phyloP scores from a whole-genome alignment of 1,140 invertebrate genomes.

The Aphidius ervi region DNA sequence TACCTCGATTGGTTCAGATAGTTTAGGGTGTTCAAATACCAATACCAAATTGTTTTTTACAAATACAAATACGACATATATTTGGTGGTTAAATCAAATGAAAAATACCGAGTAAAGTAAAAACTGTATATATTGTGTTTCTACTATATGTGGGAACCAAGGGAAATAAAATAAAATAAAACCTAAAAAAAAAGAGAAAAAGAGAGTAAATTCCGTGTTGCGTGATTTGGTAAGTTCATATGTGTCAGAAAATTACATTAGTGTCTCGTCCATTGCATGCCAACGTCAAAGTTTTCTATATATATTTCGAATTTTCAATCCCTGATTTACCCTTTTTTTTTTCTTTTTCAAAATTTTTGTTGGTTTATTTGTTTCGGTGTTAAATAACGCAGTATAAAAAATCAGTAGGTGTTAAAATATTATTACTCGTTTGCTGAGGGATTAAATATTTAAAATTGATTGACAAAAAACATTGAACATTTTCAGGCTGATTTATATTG shows the following conservation, averaged over 20 bases:
- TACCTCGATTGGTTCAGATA: no score
- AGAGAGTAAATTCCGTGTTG: slow-evolving; percentile 17
- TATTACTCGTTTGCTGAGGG: no score
- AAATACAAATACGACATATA: no score
- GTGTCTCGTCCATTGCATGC: slow-evolving; percentile 19
- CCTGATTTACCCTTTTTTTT: slow-evolving; percentile 11
- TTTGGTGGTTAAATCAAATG: no score
- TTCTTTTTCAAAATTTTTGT: not conserved
- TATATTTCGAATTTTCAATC: not conserved
- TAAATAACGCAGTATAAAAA: not conserved
- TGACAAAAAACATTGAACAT: no score
- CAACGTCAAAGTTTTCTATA: slow-evolving; percentile 13
- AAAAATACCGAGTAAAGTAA: slow-evolving; percentile 19
- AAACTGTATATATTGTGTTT: slow-evolving; percentile 23
- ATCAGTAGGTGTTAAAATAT: no score
- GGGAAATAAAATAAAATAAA: slow-evolving; percentile 13
- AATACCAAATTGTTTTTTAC: no score
- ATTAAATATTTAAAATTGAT: no score
- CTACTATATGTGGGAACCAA: not conserved
- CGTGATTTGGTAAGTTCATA: slow-evolving; percentile 15
- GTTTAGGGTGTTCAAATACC: no score
- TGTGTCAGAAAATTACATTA: slow-evolving; percentile 17
- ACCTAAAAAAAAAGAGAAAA: slow-evolving; percentile 5
- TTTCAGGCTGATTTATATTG: no score
- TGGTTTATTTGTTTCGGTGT: not conserved